Percentiles rank a stretch among this genome's conserved stretches.
These are phyloP conservation scores for Meteorus cinctellus DNA, from an alignment of 2,888 invertebrate genomes.

Conservation along the genomic window DNA sequence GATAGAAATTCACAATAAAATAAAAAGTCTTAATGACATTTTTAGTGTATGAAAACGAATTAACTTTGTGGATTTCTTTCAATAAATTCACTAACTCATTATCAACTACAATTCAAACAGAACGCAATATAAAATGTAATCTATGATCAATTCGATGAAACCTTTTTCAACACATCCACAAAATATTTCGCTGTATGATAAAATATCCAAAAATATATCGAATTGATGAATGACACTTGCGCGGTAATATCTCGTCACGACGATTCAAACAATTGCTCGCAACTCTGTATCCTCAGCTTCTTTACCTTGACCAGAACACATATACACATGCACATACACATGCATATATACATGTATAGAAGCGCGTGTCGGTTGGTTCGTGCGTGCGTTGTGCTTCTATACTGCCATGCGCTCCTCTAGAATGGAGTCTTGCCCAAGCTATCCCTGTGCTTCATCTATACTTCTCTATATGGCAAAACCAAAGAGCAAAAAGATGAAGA, in stretches of 20 bases:
- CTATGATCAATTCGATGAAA: no score
- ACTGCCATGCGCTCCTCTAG: not conserved
- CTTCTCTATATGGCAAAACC: slow-evolving; percentile 8
- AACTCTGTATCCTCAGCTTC: not conserved
- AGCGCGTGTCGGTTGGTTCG: not conserved
- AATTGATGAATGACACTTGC: not conserved
- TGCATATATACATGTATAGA: not conserved
- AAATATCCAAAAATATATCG: not conserved
- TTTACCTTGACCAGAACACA: not conserved
- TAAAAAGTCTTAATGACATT: no score
- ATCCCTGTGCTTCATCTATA: slow-evolving; percentile 15
- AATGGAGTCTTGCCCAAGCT: slow-evolving; percentile 20
- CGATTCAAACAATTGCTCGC: slow-evolving; percentile 13
- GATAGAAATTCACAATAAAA: no score
- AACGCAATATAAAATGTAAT: no score
- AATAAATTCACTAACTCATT: no score
- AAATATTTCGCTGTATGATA: no score
- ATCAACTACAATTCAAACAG: no score
- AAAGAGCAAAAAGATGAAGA: not conserved
- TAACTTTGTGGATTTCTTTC: no score
- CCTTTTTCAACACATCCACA: no score
- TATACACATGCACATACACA: not conserved
- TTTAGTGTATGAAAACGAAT: no score
- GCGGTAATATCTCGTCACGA: not conserved
- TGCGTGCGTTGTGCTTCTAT: not conserved